Evolutionary conservation across 2,797 vertebrate genomes (phyloP), one percentile per base, ranked within the genome.

Genomic region (Smutsia temminckii): DNA sequence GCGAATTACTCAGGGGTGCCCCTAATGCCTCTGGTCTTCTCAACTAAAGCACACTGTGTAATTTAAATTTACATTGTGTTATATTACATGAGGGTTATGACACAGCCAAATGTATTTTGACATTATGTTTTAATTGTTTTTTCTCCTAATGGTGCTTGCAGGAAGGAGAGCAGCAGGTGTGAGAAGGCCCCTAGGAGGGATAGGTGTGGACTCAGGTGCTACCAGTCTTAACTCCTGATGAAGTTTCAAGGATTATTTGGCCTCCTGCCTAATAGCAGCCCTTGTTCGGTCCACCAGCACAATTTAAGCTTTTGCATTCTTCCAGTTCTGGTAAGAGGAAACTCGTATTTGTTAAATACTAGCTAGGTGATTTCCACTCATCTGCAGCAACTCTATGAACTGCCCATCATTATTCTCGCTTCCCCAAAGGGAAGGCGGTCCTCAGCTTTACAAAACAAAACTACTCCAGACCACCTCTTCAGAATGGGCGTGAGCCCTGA

Each of bases 1-100:
- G 34, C 71, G 91, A 86, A 96, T 96, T 93, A 59, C 74, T 95
- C 20, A 2, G 37, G 85, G 93, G 84, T 79, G 79, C 3, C 49
- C 91, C 32, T 10, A 20, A 32, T 17, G 85, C 34, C 55, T 64
- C n/a, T 87, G 94, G 32, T 85, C 83, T 89, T 8, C 75, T 77
- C 80, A 40, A 66, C 72, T 87, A 85, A 96, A 23, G 59, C 14
- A 42, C 42, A 53, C 59, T 11, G 37, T 2, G 11, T 17, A 53
- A 91, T 92, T 89, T 83, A 77, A 88, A 91, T 61, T 75, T 51
- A 53, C 55, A 49, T 23, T 81, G 51, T 63, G 42, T 85, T 95
- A 16, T 66, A 66, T 71, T 37, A 12, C 49, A 53, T 2, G 2
- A 2, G 25, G 14, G 23, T 95, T 89, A 85, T 66, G 25, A 79